A percentile compares a stretch with the other conserved stretches of the same genome.
Conservation (phyloP, 1,140 invertebrate species). For the Protaetia brevitarsis region DNA sequence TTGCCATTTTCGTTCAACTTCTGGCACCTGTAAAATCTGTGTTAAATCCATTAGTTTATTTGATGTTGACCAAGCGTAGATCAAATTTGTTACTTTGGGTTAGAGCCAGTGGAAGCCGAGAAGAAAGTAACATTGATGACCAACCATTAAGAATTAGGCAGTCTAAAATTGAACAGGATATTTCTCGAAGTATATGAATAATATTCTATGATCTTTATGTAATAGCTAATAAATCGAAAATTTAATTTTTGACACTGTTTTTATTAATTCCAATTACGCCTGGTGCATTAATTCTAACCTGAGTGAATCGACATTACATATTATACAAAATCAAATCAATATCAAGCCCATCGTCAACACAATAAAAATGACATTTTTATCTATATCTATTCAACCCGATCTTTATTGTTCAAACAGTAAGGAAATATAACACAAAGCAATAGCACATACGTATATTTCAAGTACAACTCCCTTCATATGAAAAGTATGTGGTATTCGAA, state of each 20-base stretch:
- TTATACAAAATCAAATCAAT: too few relatives aligned
- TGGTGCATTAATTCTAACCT: too few relatives aligned
- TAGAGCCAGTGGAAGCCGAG: background rate
- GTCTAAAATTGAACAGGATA: background rate
- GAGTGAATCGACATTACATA: too few relatives aligned
- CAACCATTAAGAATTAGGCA: background rate
- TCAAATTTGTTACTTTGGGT: background rate
- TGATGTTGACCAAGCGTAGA: slow-evolving; percentile 81
- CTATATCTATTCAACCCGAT: too few relatives aligned
- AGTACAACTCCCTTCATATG: background rate
- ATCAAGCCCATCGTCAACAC: too few relatives aligned
- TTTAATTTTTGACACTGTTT: background rate
- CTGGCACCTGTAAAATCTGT: slow-evolving; percentile 90
- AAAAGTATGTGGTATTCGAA: background rate
- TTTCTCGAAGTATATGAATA: background rate
- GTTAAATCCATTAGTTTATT: slow-evolving; percentile 94
- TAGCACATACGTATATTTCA: background rate
- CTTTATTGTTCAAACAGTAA: background rate
- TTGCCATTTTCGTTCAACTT: slow-evolving; percentile 91
- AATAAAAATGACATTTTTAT: too few relatives aligned
- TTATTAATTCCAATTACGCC: too few relatives aligned
- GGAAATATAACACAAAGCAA: background rate
- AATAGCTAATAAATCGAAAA: background rate
- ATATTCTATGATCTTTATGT: background rate
- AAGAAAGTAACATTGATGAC: background rate